These are phyloP conservation scores for Echinarachnius parma DNA, from an alignment of 53 echinoderm and acorn worm genomes.

Conservation along the genomic window DNA sequence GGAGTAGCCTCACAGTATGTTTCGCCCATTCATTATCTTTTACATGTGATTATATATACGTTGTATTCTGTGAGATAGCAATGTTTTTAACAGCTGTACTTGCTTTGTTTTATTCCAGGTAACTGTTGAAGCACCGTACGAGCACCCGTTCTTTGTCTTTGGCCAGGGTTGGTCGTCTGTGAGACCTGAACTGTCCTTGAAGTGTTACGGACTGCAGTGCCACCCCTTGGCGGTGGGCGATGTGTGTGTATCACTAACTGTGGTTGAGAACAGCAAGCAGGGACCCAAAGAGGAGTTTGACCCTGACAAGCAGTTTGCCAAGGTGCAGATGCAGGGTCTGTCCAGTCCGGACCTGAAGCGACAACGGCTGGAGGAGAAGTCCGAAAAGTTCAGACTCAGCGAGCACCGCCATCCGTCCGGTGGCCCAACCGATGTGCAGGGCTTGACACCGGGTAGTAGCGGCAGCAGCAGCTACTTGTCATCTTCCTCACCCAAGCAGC, in stretches of 20 bases:
- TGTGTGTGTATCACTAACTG: conserved; percentile 95
- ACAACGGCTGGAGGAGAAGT: conserved; percentile 17
- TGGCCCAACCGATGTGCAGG: neutral
- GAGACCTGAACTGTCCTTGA: conserved; percentile 69
- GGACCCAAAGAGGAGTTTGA: conserved; percentile 6
- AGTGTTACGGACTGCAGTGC: conserved; percentile 75
- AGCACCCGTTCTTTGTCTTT: conserved; percentile 97
- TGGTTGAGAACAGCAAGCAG: conserved; percentile 67
- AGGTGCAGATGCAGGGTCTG: conserved; percentile 31
- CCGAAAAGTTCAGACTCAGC: neutral
- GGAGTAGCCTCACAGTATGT: too few relatives aligned
- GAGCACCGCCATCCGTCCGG: neutral
- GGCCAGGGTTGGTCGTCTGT: conserved; percentile 99
- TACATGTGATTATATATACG: too few relatives aligned
- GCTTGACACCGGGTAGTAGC: neutral
- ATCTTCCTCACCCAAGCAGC: neutral
- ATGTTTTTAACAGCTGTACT: too few relatives aligned
- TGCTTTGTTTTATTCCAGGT: too few relatives aligned
- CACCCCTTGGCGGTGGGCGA: conserved; percentile 91
- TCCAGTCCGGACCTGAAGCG: conserved; percentile 43
- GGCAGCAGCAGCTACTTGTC: neutral
- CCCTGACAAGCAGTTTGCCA: conserved; percentile 13
- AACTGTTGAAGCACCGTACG: conserved; percentile 88
- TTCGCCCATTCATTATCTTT: too few relatives aligned
- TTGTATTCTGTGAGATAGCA: too few relatives aligned